Conservation (phyloP, 2,113 vertebrate species). For the Trichomycterus rosablanca region DNA sequence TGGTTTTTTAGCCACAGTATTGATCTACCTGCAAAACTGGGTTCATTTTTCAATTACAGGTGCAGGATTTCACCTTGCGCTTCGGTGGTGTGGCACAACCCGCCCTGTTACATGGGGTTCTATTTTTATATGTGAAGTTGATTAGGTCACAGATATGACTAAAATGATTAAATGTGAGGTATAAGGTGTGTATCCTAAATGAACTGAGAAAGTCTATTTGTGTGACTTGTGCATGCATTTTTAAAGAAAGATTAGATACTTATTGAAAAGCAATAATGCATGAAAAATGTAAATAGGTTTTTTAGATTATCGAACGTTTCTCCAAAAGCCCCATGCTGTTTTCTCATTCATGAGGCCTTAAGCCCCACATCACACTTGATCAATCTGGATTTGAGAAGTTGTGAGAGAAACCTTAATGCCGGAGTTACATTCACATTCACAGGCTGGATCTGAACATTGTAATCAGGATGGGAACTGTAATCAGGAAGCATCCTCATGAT, state of each 20-base stretch:
- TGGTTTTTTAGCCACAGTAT: no score
- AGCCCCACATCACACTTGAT: neutral
- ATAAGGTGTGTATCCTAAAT: neutral
- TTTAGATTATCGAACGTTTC: conserved; percentile 7
- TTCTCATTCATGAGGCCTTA: neutral
- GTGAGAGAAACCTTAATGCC: conserved; percentile 50
- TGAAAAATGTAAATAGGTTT: conserved; percentile 15
- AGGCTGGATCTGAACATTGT: conserved; percentile 18
- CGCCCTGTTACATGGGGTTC: no score
- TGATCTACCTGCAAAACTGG: no score
- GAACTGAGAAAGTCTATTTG: neutral
- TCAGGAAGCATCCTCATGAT: conserved; percentile 36
- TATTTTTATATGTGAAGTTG: no score
- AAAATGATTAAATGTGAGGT: no score
- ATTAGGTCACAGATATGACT: no score
- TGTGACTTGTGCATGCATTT: no score
- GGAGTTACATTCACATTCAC: conserved; percentile 25
- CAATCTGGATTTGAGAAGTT: neutral
- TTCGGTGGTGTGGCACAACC: no score
- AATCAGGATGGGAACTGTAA: no score
- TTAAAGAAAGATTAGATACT: no score
- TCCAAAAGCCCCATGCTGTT: neutral
- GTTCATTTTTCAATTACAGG: no score
- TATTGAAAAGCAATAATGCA: neutral
- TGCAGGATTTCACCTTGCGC: no score